Evolutionary conservation across 1,140 invertebrate species (phyloP).

Genomic region (Mamestra configurata): DNA sequence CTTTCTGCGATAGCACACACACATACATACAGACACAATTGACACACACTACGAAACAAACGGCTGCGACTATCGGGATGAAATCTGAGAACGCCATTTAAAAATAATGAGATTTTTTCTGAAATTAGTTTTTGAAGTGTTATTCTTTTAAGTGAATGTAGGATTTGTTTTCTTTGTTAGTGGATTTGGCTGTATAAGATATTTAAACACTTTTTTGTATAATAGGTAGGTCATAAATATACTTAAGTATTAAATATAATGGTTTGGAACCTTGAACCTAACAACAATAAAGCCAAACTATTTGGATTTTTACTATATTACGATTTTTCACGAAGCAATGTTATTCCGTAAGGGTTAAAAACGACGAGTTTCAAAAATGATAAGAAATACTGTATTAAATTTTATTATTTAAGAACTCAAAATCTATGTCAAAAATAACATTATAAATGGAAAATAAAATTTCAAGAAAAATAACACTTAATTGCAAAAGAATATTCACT

Average conservation of each 20-base stretch:
- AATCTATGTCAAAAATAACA: not conserved
- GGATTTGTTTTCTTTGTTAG: not conserved
- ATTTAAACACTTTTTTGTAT: too few species aligned
- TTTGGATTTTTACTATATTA: too few species aligned
- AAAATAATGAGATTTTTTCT: slow-evolving; percentile 17
- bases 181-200: too few species aligned
- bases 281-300: too few species aligned
- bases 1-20: slow-evolving; percentile 83
- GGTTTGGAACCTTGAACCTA: too few species aligned
- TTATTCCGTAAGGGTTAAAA: too few species aligned
- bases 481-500: not conserved
- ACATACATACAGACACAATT: slow-evolving; percentile 51
- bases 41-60: slow-evolving; percentile 43
- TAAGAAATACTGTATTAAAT: too few species aligned
- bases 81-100: slow-evolving; percentile 45
- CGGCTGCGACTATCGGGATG: slow-evolving; percentile 41
- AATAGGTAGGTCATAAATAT: too few species aligned
- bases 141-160: not conserved
- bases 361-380: too few species aligned
- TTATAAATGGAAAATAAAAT: not conserved
- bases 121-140: not conserved
- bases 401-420: too few species aligned
- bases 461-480: not conserved
- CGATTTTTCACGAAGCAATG: too few species aligned
- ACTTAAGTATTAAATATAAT: too few species aligned